These are phyloP conservation scores for Balanococcus diminutus DNA, from an alignment of 2,888 invertebrate species.

Conservation along the genomic window DNA sequence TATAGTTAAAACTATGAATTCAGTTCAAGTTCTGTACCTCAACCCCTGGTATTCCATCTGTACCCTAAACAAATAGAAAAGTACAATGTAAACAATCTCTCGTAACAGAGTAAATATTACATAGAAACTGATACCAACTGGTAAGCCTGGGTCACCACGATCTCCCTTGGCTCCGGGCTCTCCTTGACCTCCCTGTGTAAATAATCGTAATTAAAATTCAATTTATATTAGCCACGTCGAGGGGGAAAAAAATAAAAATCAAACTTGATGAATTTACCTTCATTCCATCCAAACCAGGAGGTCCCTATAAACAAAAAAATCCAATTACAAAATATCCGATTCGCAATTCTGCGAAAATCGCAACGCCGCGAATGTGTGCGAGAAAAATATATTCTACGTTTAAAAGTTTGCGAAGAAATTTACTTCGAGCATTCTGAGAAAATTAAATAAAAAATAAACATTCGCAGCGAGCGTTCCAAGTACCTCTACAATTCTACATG, in stretches of 20 bases:
- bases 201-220: constrained; percentile 57
- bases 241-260: constrained; percentile 54
- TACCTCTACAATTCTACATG: too few relatives aligned
- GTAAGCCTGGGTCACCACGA: constrained; percentile 89
- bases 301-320: constrained; percentile 75
- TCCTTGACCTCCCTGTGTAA: constrained; percentile 83
- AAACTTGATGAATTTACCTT: constrained; percentile 72
- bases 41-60: constrained; percentile 90
- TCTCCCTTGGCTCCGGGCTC: constrained; percentile 91
- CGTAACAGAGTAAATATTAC: neutral
- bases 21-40: constrained; percentile 68
- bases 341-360: neutral
- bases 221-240: constrained; percentile 53
- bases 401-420: too few relatives aligned
- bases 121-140: constrained; percentile 70
- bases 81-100: constrained; percentile 22
- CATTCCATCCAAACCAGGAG: constrained; percentile 93
- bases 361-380: neutral
- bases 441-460: neutral
- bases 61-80: constrained; percentile 69
- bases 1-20: constrained; percentile 37
- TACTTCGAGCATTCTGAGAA: neutral
- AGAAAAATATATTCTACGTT: neutral
- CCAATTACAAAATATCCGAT: constrained; percentile 39
- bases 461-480: neutral